phyloP scores from a whole-genome alignment of 1,140 invertebrate genomes.

The Chionoecetes opilio region DNA sequence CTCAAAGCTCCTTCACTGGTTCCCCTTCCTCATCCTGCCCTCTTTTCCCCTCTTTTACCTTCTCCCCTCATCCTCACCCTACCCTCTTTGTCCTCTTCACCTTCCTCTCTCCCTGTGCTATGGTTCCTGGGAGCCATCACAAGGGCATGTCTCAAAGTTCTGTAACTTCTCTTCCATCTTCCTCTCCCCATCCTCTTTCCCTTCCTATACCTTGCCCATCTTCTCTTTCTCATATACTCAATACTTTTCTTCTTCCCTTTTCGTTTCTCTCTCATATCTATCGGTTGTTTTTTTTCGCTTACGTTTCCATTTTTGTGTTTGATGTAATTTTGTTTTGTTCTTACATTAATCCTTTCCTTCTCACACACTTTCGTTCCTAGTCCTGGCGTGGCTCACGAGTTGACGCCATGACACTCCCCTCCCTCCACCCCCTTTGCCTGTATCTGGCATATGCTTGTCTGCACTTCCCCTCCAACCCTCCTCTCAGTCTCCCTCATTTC shows the following conservation, averaged over 20 bases:
- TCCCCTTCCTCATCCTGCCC: neutral
- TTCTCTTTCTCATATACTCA: neutral
- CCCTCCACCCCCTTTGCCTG: neutral
- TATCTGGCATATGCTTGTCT: neutral
- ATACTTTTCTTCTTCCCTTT: neutral
- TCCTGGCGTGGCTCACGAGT: neutral
- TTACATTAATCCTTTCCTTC: neutral
- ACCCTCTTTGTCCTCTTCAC: neutral
- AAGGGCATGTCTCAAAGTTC: too few relatives aligned
- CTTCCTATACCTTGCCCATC: neutral
- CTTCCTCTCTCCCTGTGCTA: neutral
- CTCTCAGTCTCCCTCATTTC: neutral
- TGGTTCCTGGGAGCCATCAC: too few relatives aligned
- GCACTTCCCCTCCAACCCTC: neutral
- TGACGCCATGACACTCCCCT: neutral
- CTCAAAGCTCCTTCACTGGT: neutral
- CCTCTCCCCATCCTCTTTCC: neutral
- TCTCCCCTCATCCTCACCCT: too few relatives aligned
- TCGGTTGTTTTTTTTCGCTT: neutral
- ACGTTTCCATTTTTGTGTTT: neutral
- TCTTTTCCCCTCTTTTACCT: neutral
- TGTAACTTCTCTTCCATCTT: too few relatives aligned
- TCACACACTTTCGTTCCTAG: neutral
- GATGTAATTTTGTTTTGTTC: neutral
- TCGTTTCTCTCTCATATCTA: neutral